Evolutionary conservation across 2,888 invertebrate genomes (phyloP), one percentile per base, ranked within the genome.

Genomic region (Tachina grossa): DNA sequence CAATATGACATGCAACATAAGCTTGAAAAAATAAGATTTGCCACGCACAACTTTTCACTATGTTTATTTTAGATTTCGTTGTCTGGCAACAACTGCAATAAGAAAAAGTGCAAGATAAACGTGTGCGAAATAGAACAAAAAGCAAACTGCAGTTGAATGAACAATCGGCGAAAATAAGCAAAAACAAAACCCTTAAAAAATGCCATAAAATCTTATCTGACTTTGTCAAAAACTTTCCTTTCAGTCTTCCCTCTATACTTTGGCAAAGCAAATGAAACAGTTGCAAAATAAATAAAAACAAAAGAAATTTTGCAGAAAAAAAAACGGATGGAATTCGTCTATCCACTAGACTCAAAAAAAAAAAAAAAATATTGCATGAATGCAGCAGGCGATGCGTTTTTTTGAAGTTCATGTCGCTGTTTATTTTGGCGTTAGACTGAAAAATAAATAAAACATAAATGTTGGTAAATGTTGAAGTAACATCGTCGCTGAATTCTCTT

Each of bases 41-140:
- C 31, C 31, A 31, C 31, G 31, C 31, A 31, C 31, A 31, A 6
- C n/a, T 14, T 68, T 51, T 51, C 14, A 47, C 11, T 16, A 59
- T 66, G 9, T 16, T n/a, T 5, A 31, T 31, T 31, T 31, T 5
- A 31, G 31, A 31, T 31, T 31, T 6, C 31, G 6, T 31, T 31
- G 31, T 31, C 31, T 31, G 31, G 31, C 31, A 41, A 66, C 16
- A 72, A 76, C 49, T 85, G 85, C 85, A 85, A 85, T 75, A 85
- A 85, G 85, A 82, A 75, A 85, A 85, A 85, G 75, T 85, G 82
- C 82, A 85, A 83, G 82, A 82, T 31, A 31, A 31, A 31, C 31
- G 31, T 57, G 13, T 55, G 31, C 11, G 6, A 11, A 41, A 51
- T 8, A 49, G 11, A 6, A 53, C 69, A 49, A 13, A 57, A 63